Conservation (phyloP, 2,113 vertebrate genomes). For the Hirundichthys speculiger region DNA sequence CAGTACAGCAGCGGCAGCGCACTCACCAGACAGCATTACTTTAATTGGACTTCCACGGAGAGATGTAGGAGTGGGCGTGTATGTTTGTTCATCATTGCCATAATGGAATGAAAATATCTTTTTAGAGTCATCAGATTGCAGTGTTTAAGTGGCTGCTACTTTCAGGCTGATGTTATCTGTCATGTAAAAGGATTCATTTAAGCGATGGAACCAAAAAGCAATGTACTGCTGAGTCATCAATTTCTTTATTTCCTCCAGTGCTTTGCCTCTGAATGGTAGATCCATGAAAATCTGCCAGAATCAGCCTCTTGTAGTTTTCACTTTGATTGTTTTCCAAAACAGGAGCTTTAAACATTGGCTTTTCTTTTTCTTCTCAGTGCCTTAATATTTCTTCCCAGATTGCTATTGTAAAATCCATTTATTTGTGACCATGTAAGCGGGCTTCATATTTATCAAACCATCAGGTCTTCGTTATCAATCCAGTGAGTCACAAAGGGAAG, state of each 20-base stretch:
- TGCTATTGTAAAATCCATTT: background rate
- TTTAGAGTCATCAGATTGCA: conserved; percentile 37
- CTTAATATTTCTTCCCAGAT: background rate
- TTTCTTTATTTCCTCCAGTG: conserved; percentile 10
- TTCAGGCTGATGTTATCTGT: conserved; percentile 31
- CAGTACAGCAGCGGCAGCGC: conserved; percentile 24
- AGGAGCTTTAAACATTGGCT: background rate
- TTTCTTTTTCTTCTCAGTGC: background rate
- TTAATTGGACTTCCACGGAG: conserved; percentile 52
- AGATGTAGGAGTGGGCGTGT: conserved; percentile 46
- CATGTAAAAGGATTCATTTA: conserved; percentile 37
- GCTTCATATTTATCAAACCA: background rate
- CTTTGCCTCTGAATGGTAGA: background rate
- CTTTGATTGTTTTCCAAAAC: background rate
- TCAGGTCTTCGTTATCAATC: too few species aligned
- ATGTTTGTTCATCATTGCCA: conserved; percentile 17
- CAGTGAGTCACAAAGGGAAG: background rate
- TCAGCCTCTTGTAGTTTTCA: background rate
- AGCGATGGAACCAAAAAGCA: conserved; percentile 21
- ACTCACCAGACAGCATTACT: conserved; percentile 41
- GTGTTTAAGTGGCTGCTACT: conserved; percentile 39
- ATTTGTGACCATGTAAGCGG: background rate
- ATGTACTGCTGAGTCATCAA: conserved; percentile 34
- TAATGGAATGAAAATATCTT: conserved; percentile 52
- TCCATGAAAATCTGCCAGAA: background rate